Conservation (phyloP, 2,797 vertebrate genomes). For the Poeciliopsis turneri region DNA sequence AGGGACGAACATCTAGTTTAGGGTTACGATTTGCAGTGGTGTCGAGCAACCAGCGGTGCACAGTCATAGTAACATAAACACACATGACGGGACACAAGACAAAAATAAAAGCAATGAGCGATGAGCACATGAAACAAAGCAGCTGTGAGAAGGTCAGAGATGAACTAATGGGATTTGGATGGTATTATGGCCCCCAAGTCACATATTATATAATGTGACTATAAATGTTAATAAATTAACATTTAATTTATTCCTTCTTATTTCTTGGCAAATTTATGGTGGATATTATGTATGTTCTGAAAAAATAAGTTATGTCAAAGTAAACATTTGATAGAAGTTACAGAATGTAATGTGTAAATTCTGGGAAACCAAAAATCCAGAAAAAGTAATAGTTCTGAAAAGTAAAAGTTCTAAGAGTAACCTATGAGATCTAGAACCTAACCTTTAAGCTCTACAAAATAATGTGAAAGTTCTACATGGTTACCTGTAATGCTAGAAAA, state of each 20-base stretch:
- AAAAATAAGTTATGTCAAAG: not conserved
- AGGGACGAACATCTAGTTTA: slow-evolving; percentile 89
- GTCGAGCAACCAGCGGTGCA: slow-evolving; percentile 55
- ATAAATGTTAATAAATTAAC: not conserved
- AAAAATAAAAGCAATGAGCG: slow-evolving; percentile 62
- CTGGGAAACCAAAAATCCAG: not conserved
- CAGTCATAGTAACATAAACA: slow-evolving; percentile 52
- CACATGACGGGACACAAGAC: slow-evolving; percentile 54
- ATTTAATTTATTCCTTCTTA: not conserved
- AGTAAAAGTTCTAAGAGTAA: not conserved
- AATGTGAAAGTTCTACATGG: not conserved
- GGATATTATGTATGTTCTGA: not conserved
- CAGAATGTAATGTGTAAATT: not conserved
- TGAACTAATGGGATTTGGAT: slow-evolving; percentile 12
- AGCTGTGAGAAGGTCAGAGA: slow-evolving; percentile 27
- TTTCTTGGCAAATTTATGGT: not conserved
- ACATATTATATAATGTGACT: not conserved
- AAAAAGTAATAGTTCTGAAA: not conserved
- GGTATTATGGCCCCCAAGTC: not conserved
- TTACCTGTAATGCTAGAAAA: not conserved
- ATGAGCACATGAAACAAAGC: slow-evolving; percentile 45
- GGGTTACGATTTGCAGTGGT: slow-evolving; percentile 54
- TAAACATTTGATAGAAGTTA: not conserved
- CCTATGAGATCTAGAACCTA: not conserved
- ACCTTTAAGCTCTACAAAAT: not conserved